phyloP scores from a whole-genome alignment of 2,888 invertebrate genomes.

The Dioctria linearis region DNA sequence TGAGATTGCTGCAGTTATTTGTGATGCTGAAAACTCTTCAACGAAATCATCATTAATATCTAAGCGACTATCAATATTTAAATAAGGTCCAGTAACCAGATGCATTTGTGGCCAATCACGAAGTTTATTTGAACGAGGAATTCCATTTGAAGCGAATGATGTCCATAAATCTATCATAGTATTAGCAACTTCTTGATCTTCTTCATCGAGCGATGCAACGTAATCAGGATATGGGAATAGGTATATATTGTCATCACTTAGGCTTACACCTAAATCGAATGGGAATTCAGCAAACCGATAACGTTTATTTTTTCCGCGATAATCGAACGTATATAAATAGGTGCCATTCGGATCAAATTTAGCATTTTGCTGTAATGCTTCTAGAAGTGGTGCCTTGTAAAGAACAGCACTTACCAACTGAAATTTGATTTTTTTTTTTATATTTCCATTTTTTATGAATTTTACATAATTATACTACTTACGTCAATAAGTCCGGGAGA shows the following conservation, averaged over 20 bases:
- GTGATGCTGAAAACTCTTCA: conserved; percentile 64
- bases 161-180: conserved; percentile 70
- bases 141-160: conserved; percentile 66
- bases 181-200: conserved; percentile 69
- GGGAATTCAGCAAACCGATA: conserved; percentile 69
- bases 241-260: conserved; percentile 76
- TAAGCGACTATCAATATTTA: conserved; percentile 67
- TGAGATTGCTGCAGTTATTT: not conserved
- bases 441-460: not conserved
- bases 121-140: conserved; percentile 62
- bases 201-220: conserved; percentile 65
- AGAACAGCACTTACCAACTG: conserved; percentile 66
- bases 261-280: conserved; percentile 73
- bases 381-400: conserved; percentile 67
- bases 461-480: conserved; percentile 11
- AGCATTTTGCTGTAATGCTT: conserved; percentile 64
- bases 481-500: conserved; percentile 27
- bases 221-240: conserved; percentile 72
- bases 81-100: conserved; percentile 67
- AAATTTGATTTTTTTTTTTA: not conserved
- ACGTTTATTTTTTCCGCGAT: conserved; percentile 69
- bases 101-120: conserved; percentile 65
- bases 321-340: conserved; percentile 72
- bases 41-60: conserved; percentile 66
- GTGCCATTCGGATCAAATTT: conserved; percentile 64